Conservation (phyloP, 2,888 invertebrate genomes). For the Tanytarsus gracilentus region DNA sequence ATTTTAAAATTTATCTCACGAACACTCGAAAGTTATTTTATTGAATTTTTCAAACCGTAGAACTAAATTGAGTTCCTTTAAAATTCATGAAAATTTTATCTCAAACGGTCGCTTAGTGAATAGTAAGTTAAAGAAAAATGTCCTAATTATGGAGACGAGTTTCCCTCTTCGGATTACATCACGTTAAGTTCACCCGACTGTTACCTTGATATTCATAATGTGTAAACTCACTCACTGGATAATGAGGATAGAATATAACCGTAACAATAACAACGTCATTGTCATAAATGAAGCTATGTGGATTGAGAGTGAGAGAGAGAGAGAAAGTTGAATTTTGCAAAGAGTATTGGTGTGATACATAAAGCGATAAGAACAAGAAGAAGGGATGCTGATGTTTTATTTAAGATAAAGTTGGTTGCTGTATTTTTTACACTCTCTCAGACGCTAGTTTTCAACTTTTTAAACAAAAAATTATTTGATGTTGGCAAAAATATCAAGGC, state of each 20-base stretch:
- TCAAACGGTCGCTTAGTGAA: no score
- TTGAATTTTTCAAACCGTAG: no score
- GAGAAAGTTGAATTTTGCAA: not conserved
- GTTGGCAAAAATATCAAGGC: not conserved
- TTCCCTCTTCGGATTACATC: not conserved
- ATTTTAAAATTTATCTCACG: no score
- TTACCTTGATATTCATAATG: not conserved
- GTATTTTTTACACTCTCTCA: not conserved
- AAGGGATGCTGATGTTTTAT: slow-evolving; percentile 2
- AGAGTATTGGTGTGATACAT: not conserved
- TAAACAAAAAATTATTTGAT: no score
- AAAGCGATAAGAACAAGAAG: no score
- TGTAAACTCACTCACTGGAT: not conserved
- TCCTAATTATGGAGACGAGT: slow-evolving; percentile 13
- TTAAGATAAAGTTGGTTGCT: slow-evolving; percentile 1
- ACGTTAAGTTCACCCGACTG: not conserved
- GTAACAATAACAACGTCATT: slow-evolving; percentile 25
- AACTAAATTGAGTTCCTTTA: no score
- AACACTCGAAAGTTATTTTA: no score
- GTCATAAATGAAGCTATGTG: slow-evolving; percentile 17
- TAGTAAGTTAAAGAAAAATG: not conserved
- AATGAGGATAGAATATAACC: slow-evolving; percentile 23
- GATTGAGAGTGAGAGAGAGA: not conserved
- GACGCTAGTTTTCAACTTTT: not conserved
- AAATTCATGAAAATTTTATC: no score